Evolutionary conservation across 1,140 invertebrate species (phyloP).

Genomic region (Ostrea denselamellosa): DNA sequence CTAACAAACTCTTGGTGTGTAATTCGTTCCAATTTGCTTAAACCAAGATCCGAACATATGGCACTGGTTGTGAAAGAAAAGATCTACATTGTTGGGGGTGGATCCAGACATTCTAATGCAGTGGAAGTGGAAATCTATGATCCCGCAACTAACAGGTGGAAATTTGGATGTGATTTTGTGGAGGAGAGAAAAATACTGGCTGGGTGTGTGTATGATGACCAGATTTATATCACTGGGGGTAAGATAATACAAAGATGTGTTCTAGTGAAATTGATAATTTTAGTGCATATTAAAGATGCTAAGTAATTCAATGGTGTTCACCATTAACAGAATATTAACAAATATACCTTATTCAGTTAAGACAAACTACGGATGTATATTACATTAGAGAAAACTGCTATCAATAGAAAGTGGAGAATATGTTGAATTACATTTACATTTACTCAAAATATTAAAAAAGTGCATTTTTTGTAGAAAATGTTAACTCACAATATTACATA

Average conservation of each 20-base stretch:
- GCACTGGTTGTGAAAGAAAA: conserved; percentile 62
- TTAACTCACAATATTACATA: too few species aligned
- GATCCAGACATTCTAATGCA: conserved; percentile 60
- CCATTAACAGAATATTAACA: too few species aligned
- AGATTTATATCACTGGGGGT: conserved; percentile 68
- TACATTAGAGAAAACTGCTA: too few species aligned
- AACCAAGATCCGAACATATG: conserved; percentile 62
- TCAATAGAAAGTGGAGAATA: too few species aligned
- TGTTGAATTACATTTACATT: too few species aligned
- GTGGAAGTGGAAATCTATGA: conserved; percentile 66
- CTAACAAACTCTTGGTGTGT: conserved; percentile 64
- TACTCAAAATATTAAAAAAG: too few species aligned
- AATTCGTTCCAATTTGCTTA: conserved; percentile 62
- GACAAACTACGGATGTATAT: too few species aligned
- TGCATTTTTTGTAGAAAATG: too few species aligned
- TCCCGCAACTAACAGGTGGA: conserved; percentile 67
- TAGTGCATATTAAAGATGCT: too few species aligned
- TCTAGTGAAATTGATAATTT: conserved; percentile 57
- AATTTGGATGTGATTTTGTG: conserved; percentile 65
- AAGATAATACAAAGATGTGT: background rate
- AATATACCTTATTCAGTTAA: too few species aligned
- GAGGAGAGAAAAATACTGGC: conserved; percentile 68
- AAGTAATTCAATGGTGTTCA: too few species aligned
- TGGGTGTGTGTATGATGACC: conserved; percentile 52
- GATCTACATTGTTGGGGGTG: conserved; percentile 70